Base-by-base conservation (phyloP, 2,888 invertebrate genomes). In the Machimus atricapillus region DNA sequence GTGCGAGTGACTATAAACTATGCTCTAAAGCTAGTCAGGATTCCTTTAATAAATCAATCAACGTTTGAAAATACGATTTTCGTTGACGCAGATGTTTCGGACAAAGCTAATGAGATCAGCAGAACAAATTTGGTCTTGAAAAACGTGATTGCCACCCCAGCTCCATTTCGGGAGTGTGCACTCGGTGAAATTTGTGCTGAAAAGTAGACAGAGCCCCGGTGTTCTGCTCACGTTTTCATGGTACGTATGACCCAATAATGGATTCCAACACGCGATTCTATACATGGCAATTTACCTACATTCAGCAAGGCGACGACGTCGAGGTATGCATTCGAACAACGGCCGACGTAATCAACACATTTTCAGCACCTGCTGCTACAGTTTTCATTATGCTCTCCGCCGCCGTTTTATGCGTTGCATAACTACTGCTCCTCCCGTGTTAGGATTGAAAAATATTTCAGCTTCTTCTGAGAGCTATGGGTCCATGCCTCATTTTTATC, bases 221-320 rank as follows among this genome's bases (percentile, higher is more conserved):
- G 82, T 56, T 79, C 79, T 56, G 52, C 52, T 46, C 79, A 79
- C 79, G 79, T 79, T 52, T 79, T 79, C 52, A 52, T 23, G 46
- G 46, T 79, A 40, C 31, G 52, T 76, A 56, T 82, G 82, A 82
- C 82, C 82, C 82, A 37, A 66, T 82, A 82, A 82, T 82, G 82
- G 82, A 58, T 66, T 56, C 82, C 58, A 40, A 58, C 82, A 23
- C 40, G 82, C 58, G 52, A 66, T 19, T 52, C 82, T 37, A 56
- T 82, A 56, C 66, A 82, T 40, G 82, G 82, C 58, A 82, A 82
- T 58, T 82, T 82, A 82, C 82, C 82, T 82, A 82, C 34, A 82
- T 82, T 82, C 82, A 19, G 14, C 82, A 82, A 82, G 82, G 66
- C 82, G 66, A 82, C 66, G 37, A n/a, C 79, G 37, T 9, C 79